phyloP scores from a whole-genome alignment of 2,113 vertebrate species.

The Phaethon lepturus region DNA sequence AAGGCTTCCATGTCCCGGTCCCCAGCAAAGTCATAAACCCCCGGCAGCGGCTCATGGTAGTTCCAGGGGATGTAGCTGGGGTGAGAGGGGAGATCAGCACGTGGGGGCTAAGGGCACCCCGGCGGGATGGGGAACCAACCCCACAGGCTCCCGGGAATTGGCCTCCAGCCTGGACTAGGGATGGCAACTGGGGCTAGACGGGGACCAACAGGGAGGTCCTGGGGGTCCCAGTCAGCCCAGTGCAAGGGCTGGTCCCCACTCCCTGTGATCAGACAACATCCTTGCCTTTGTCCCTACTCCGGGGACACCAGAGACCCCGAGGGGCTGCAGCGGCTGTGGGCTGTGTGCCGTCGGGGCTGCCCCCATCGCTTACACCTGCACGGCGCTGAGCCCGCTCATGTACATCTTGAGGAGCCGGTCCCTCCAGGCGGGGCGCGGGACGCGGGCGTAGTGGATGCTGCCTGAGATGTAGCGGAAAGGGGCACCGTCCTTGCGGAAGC shows the following conservation, averaged over 20 bases:
- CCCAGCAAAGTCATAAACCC: conserved; percentile 85
- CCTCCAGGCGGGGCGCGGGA: conserved; percentile 88
- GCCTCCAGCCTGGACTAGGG: neutral
- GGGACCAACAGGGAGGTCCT: neutral
- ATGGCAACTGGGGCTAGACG: neutral
- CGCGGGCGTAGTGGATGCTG: conserved; percentile 92
- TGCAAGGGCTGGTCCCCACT: neutral
- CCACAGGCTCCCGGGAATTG: neutral
- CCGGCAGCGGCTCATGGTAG: conserved; percentile 87
- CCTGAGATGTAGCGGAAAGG: conserved; percentile 93
- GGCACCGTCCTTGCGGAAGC: conserved; percentile 87
- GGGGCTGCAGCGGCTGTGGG: neutral
- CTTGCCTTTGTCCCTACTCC: neutral
- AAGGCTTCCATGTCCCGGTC: conserved; percentile 88
- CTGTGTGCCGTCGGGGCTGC: accelerated
- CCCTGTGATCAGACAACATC: neutral
- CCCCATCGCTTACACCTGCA: conserved; percentile 86
- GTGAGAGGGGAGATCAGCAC: neutral
- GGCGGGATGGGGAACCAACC: accelerated
- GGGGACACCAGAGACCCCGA: neutral
- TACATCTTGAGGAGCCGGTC: conserved; percentile 93
- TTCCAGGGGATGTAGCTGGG: conserved; percentile 95
- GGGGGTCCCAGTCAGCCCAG: neutral
- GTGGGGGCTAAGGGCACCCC: accelerated
- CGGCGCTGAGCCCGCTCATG: conserved; percentile 88